Base-by-base conservation (phyloP, 1,140 invertebrate genomes). In the Hycleus cichorii region DNA sequence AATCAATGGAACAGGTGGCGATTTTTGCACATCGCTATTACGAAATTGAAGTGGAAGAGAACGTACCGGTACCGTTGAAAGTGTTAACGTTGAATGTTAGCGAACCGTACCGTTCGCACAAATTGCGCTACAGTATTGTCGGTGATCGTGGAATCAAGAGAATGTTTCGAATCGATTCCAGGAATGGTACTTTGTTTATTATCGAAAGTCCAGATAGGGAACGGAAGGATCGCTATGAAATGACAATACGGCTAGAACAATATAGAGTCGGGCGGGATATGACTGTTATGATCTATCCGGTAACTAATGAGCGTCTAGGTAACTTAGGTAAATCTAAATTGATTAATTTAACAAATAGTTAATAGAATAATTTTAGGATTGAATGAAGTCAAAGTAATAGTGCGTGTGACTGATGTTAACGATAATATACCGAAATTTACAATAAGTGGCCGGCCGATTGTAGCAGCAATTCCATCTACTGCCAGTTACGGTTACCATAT, bases 401-500 rank as follows among this genome's bases (percentile, higher is more conserved):
- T 92, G 3, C 81, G 82, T 64, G 82, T 93, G 42, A 81, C 82
- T 38, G 90, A 93, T 73, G 81, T 87, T 3, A 93, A 93, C 67
- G 89, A 93, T 67, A 91, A 92, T 70, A 73, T 84, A 3, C 90
- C 90, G 0, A 80, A 80, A 62, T 93, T 93, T 72, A 78, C 78
- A 3, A 79, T 79, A 38, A 83, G 81, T 27, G 87, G 86, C 8
- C 75, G 83, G 49, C 88, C 89, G 0, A 81, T 91, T 43, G 81
- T 91, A 0, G 86, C 89, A 0, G 89, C 89, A 9, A 83, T 91
- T 57, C 87, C 89, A 1, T 82, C 87, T 0, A 84, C 84, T 48
- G 88, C 86, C 6, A 81, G 81, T 58, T 91, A 89, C 69, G 89
- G 89, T 2, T 88, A 90, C 68, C 84, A 88, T 65, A 84, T 91